phyloP scores from a whole-genome alignment of 2,888 invertebrate species.

The Hylaea fasciaria region DNA sequence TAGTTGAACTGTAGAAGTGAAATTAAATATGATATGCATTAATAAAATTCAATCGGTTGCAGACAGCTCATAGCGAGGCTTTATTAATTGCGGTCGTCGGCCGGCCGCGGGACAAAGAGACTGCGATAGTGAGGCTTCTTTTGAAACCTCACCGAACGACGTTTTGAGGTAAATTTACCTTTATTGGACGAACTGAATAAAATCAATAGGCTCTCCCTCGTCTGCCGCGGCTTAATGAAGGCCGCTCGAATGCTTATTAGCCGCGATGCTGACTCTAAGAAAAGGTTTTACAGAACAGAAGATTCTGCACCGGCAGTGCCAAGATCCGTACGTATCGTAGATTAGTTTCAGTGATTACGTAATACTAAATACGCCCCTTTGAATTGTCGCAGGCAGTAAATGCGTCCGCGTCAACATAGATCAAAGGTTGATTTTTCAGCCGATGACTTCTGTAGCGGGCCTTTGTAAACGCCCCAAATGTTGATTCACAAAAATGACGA shows the following conservation, averaged over 20 bases:
- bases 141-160: constrained; percentile 57
- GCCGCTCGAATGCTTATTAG: constrained; percentile 73
- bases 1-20: constrained; percentile 33
- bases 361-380: constrained; percentile 47
- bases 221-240: constrained; percentile 70
- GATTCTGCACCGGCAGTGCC: constrained; percentile 61
- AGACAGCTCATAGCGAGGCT: constrained; percentile 52
- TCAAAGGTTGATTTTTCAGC: constrained; percentile 48
- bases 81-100: constrained; percentile 58
- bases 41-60: constrained; percentile 47
- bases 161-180: constrained; percentile 69
- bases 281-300: constrained; percentile 63
- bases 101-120: constrained; percentile 61
- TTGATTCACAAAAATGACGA: constrained; percentile 44
- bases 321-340: constrained; percentile 49
- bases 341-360: constrained; percentile 60
- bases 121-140: constrained; percentile 62
- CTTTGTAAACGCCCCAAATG: constrained; percentile 41
- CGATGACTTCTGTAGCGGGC: constrained; percentile 42
- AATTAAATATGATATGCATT: constrained; percentile 47
- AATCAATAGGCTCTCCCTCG: constrained; percentile 69
- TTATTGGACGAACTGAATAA: constrained; percentile 70
- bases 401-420: constrained; percentile 45
- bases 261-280: constrained; percentile 60
- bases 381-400: constrained; percentile 47